Conservation (phyloP, 2,888 invertebrate genomes). For the Synergus japonicus region DNA sequence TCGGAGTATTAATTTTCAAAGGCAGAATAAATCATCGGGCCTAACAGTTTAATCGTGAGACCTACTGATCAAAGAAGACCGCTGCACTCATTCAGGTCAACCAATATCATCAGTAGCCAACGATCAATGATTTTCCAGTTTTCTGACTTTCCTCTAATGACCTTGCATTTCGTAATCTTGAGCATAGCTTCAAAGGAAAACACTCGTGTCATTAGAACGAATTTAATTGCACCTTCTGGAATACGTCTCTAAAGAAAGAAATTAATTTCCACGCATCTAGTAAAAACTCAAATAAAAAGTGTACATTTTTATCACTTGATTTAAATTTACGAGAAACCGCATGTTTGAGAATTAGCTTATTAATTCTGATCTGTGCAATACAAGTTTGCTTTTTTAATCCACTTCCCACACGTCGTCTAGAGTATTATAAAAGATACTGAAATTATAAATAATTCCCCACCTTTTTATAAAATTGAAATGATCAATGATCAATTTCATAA, state of each 20-base stretch:
- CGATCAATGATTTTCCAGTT: conserved; percentile 3
- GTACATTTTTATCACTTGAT: background rate
- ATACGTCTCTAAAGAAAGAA: background rate
- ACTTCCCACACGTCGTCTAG: too few relatives aligned
- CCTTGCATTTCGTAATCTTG: background rate
- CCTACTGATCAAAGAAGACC: conserved; percentile 29
- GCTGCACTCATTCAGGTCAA: conserved; percentile 27
- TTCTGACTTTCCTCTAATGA: conserved; percentile 18
- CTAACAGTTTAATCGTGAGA: conserved; percentile 1
- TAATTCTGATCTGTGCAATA: too few relatives aligned
- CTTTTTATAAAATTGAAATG: too few relatives aligned
- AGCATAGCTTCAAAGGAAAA: background rate
- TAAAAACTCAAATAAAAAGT: background rate
- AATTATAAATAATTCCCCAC: too few relatives aligned
- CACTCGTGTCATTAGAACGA: background rate
- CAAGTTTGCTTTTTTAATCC: too few relatives aligned
- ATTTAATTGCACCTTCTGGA: conserved; percentile 3
- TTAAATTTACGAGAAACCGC: background rate
- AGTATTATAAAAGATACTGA: too few relatives aligned
- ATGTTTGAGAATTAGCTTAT: too few relatives aligned
- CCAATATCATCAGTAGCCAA: conserved; percentile 16
- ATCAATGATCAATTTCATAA: too few relatives aligned
- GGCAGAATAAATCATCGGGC: background rate
- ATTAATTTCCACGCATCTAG: too few relatives aligned
- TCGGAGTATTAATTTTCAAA: background rate